Percentiles rank a stretch among this genome's conserved stretches.
Conservation (phyloP, 2,888 invertebrate genomes). For the Petrophora chlorosata region DNA sequence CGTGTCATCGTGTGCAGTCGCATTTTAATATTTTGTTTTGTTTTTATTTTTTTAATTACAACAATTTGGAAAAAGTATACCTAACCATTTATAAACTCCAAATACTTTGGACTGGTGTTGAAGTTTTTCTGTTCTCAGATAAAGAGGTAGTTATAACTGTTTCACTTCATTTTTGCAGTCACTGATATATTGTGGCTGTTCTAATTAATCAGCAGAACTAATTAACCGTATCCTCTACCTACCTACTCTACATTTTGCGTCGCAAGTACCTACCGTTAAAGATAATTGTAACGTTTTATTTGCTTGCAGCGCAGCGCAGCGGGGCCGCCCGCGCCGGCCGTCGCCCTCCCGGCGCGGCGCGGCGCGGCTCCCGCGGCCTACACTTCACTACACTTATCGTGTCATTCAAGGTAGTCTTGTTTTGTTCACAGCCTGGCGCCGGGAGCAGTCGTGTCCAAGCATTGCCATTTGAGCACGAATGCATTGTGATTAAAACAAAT, state of each 20-base stretch:
- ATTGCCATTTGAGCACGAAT: too few relatives aligned
- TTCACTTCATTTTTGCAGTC: background rate
- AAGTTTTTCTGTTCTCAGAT: too few relatives aligned
- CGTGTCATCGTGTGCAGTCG: too few relatives aligned
- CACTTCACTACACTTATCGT: background rate
- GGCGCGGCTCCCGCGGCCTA: background rate
- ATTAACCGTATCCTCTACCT: background rate
- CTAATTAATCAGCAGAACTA: background rate
- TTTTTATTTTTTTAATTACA: too few relatives aligned
- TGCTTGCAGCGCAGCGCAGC: conserved; percentile 2
- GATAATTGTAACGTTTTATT: background rate
- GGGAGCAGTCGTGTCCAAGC: too few relatives aligned
- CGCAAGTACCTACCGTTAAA: background rate
- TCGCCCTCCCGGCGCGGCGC: conserved; percentile 15
- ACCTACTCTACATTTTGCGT: background rate
- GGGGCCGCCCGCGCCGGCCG: conserved; percentile 9
- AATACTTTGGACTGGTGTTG: too few relatives aligned
- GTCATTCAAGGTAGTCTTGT: conserved; percentile 13
- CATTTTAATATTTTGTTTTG: too few relatives aligned
- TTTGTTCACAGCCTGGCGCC: too few relatives aligned
- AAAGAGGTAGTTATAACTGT: background rate
- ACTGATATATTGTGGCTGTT: background rate
- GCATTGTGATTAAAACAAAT: too few relatives aligned
- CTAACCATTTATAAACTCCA: too few relatives aligned
- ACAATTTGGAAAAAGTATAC: too few relatives aligned